Evolutionary conservation across 2,888 invertebrate species (phyloP), one percentile per base, ranked within the genome.

Genomic region (Antheraea assamensis): DNA sequence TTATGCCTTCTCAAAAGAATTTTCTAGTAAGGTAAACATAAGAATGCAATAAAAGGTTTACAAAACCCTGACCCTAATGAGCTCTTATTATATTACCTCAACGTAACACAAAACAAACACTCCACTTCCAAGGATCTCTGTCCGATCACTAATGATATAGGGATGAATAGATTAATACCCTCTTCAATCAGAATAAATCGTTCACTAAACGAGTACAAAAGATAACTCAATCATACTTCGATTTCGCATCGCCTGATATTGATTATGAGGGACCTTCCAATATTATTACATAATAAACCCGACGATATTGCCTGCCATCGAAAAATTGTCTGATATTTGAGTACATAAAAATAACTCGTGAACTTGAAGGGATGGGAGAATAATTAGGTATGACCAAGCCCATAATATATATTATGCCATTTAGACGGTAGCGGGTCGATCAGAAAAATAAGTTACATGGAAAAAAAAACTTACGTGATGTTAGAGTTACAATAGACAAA

Each of bases 121-220:
- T 64, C 61, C 27, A 64, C 15, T 64, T 64, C 17, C 61, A 21
- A 30, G 61, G 61, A 15, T 64, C 68, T 35, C 35, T 68, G 24
- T 35, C 68, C 35, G 13, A 4, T 35, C 8, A 35, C 35, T 68
- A 35, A 68, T 35, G 21, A 35, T 35, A 68, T 35, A n/a, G 35
- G 68, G 35, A n/a, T 68, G 68, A 68, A 68, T 68, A 68, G 31
- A 68, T 35, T 24, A 35, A n/a, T n/a, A 21, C 21, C 68, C 68
- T 35, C 68, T 68, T 68, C 35, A 68, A 35, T n/a, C 35, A n/a
- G 68, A 35, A 68, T 19, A 35, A n/a, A 35, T 35, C 68, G 35
- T 68, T 68, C 24, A 35, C 68, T 15, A 68, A 35, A 68, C 61
- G 35, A n/a, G n/a, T 68, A 68, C 68, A 68, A 68, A 68, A 35